Conservation (phyloP, 2,113 vertebrate genomes). For the Epinephelus moara region DNA sequence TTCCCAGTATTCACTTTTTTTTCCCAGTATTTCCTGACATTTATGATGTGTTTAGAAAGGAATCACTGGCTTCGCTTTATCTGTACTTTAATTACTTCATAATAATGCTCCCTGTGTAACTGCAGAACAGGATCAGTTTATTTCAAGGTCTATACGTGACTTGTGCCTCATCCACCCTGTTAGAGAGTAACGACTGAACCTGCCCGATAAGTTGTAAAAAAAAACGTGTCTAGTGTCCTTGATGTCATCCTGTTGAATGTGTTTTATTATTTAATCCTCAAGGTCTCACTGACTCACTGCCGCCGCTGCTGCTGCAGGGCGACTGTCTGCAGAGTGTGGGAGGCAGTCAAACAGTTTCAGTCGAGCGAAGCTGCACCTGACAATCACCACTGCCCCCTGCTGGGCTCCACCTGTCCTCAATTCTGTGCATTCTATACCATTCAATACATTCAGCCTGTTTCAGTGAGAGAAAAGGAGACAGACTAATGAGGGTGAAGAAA, state of each 20-base stretch:
- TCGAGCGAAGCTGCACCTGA: slow-evolving; percentile 56
- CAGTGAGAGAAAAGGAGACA: slow-evolving; percentile 4
- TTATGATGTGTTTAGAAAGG: too few species aligned
- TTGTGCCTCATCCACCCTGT: not conserved
- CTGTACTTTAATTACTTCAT: not conserved
- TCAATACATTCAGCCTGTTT: not conserved
- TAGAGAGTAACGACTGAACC: too few species aligned
- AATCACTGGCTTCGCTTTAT: too few species aligned
- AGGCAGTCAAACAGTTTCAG: slow-evolving; percentile 12
- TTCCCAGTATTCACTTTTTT: too few species aligned
- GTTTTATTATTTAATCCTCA: slow-evolving; percentile 39
- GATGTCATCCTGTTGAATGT: not conserved
- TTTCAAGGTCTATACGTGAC: not conserved
- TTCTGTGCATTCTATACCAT: not conserved
- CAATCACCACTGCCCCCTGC: slow-evolving; percentile 81
- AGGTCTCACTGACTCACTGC: slow-evolving; percentile 24
- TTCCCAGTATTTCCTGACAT: too few species aligned
- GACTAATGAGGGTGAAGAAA: slow-evolving; percentile 41
- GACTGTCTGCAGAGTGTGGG: not conserved
- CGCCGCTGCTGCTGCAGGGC: not conserved
- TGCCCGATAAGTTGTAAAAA: not conserved
- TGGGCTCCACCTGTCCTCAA: slow-evolving; percentile 61
- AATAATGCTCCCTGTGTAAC: not conserved
- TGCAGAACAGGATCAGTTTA: not conserved
- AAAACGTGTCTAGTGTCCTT: slow-evolving; percentile 10